phyloP scores from a whole-genome alignment of 2,797 vertebrate genomes.

The Rhynchonycteris naso region DNA sequence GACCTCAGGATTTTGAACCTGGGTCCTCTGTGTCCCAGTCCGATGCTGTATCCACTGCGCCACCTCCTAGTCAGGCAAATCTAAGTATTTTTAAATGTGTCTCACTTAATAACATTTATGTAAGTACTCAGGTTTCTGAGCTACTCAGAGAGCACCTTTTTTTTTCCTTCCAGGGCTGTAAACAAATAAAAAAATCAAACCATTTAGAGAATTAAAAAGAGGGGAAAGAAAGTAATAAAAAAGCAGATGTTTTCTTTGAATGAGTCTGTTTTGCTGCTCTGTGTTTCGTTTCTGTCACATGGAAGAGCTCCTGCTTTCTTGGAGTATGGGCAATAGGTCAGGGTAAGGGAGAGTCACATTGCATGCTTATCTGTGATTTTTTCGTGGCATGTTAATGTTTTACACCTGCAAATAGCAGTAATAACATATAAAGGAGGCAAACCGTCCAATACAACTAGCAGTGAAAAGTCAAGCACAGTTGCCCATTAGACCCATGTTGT shows the following conservation, averaged over 20 bases:
- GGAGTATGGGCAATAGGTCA: background rate
- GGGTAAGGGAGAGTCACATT: background rate
- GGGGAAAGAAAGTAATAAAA: background rate
- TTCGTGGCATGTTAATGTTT: background rate
- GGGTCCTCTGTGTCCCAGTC: too few relatives aligned
- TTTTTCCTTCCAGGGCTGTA: background rate
- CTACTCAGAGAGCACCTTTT: rapidly evolving
- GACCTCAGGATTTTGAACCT: too few relatives aligned
- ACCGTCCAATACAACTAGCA: background rate
- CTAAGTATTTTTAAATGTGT: background rate
- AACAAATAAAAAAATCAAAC: background rate
- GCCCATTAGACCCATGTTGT: background rate
- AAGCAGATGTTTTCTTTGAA: background rate
- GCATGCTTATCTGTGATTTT: background rate
- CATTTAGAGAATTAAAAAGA: background rate
- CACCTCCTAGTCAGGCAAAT: background rate
- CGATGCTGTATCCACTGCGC: too few relatives aligned
- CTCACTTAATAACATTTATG: background rate
- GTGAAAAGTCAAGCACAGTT: background rate
- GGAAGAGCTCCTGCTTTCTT: background rate
- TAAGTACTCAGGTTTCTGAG: background rate
- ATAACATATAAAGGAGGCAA: background rate
- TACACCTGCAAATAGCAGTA: background rate
- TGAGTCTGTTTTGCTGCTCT: background rate
- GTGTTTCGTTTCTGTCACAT: background rate